These are phyloP conservation scores for Colossoma macropomum DNA, from an alignment of 2,113 vertebrate species.

Conservation along the genomic window DNA sequence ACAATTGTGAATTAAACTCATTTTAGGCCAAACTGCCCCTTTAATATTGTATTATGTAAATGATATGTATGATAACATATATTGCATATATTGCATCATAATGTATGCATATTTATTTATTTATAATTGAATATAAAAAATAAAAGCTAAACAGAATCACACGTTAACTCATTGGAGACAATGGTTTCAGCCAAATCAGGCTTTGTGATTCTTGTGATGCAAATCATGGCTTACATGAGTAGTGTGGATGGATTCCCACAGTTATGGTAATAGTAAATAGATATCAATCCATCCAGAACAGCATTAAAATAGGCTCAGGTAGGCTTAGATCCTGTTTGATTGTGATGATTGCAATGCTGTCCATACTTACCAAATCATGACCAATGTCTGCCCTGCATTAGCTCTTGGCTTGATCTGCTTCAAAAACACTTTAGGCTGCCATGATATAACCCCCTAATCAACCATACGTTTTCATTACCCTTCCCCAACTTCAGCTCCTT, in stretches of 20 bases:
- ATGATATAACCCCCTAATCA: background rate
- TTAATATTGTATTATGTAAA: too few relatives aligned
- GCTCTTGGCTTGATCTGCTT: conserved; percentile 42
- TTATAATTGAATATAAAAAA: background rate
- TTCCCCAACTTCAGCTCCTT: conserved; percentile 49
- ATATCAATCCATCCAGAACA: conserved; percentile 1
- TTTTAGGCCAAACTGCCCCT: too few relatives aligned
- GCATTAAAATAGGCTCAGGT: background rate
- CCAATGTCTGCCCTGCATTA: conserved; percentile 21
- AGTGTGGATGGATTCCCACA: background rate
- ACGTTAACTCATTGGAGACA: background rate
- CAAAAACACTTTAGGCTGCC: conserved; percentile 22
- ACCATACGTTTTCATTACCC: conserved; percentile 15
- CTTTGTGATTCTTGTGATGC: conserved; percentile 4
- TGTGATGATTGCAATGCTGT: background rate
- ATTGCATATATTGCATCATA: too few relatives aligned
- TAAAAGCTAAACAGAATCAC: conserved; percentile 9
- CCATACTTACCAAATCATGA: conserved; percentile 40
- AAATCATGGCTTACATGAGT: background rate
- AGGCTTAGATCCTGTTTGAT: background rate
- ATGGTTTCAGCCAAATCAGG: background rate
- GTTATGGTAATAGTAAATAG: background rate
- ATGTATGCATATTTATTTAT: background rate
- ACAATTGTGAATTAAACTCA: too few relatives aligned
- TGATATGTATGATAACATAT: too few relatives aligned